A percentile compares a stretch with the other conserved stretches of the same genome.
Evolutionary conservation across 2,797 vertebrate genomes (phyloP).

Genomic region (Dipus sagitta): DNA sequence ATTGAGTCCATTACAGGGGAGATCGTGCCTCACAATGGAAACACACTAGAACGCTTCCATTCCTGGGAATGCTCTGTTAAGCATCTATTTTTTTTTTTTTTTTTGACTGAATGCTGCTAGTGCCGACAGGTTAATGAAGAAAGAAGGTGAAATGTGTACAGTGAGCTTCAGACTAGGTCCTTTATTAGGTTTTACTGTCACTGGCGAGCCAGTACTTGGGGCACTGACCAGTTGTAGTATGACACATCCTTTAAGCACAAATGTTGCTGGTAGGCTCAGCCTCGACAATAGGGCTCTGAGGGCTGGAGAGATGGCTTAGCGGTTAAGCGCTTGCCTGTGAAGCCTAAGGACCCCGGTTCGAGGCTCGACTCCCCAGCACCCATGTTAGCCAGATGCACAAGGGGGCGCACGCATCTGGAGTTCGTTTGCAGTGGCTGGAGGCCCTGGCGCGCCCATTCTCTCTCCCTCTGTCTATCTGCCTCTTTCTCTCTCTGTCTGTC

Average conservation of each 20-base stretch:
- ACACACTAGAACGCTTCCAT: conserved; percentile 13
- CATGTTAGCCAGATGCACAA: too few species aligned
- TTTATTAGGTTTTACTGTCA: conserved; percentile 56
- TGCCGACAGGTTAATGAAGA: conserved; percentile 48
- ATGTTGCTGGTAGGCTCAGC: background rate
- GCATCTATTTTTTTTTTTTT: background rate
- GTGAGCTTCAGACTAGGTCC: conserved; percentile 25
- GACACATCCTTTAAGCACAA: background rate
- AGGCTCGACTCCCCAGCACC: too few species aligned
- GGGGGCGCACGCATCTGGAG: too few species aligned
- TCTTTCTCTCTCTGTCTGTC: too few species aligned
- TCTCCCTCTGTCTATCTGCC: too few species aligned
- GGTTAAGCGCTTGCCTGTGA: too few species aligned
- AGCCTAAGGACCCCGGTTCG: too few species aligned
- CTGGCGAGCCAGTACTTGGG: background rate
- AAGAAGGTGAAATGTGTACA: conserved; percentile 34
- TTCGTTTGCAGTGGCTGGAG: too few species aligned
- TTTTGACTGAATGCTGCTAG: conserved; percentile 52
- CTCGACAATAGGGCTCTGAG: background rate
- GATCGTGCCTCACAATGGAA: background rate
- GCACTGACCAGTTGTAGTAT: background rate
- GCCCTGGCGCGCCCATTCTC: too few species aligned
- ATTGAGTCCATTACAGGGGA: background rate
- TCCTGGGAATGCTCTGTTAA: conserved; percentile 37
- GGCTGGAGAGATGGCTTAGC: too few species aligned